Percentiles rank a stretch among this genome's conserved stretches.
phyloP scores from a whole-genome alignment of 2,888 invertebrate species.

The Sarcophaga rosellei region DNA sequence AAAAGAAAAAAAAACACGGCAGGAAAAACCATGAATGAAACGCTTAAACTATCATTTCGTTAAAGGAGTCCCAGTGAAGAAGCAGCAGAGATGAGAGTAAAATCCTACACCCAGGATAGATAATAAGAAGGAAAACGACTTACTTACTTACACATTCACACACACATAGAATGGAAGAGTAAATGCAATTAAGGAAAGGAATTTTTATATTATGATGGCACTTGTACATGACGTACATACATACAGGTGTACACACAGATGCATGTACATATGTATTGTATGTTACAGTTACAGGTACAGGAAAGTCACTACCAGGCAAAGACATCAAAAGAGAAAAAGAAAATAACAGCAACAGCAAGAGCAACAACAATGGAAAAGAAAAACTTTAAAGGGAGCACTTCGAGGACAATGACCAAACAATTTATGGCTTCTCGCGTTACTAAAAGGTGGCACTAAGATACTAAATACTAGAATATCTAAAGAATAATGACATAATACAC shows the following conservation, averaged over 20 bases:
- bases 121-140: background rate
- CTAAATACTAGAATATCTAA: conserved; percentile 56
- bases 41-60: conserved; percentile 61
- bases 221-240: background rate
- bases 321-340: background rate
- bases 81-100: conserved; percentile 41
- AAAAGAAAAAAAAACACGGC: conserved; percentile 6
- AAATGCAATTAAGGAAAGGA: background rate
- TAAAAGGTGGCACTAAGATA: conserved; percentile 63
- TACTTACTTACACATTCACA: background rate
- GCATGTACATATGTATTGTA: no score
- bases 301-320: background rate
- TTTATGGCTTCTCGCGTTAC: conserved; percentile 68
- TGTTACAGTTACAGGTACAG: background rate
- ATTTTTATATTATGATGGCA: background rate
- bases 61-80: background rate
- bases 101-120: conserved; percentile 23
- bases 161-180: conserved; percentile 25
- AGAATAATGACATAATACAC: conserved; percentile 59
- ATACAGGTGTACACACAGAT: no score
- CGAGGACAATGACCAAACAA: conserved; percentile 67
- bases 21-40: conserved; percentile 57
- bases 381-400: conserved; percentile 23
- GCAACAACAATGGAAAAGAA: background rate
- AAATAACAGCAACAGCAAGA: background rate